Percentiles rank a stretch among this genome's conserved stretches.
Evolutionary conservation across 2,888 invertebrate species (phyloP).

Genomic region (Deilephila porcellus): DNA sequence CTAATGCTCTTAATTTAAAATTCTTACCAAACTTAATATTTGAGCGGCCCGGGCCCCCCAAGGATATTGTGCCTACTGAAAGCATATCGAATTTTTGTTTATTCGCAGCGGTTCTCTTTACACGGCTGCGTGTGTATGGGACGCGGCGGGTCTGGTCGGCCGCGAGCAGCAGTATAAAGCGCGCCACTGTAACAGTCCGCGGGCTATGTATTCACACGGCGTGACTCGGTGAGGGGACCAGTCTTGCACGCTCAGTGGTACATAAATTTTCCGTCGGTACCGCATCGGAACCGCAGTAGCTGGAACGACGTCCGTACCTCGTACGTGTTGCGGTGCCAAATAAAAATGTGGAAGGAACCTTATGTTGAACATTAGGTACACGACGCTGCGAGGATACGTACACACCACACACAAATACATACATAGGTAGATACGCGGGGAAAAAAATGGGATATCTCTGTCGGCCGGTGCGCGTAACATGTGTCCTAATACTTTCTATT

Average conservation of each 20-base stretch:
- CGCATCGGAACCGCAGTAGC: slow-evolving; percentile 81
- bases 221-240: slow-evolving; percentile 62
- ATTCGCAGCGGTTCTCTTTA: slow-evolving; percentile 68
- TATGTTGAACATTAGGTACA: slow-evolving; percentile 50
- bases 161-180: slow-evolving; percentile 63
- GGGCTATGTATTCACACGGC: slow-evolving; percentile 58
- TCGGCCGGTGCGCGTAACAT: slow-evolving; percentile 35
- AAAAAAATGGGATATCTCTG: slow-evolving; percentile 41
- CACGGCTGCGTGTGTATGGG: slow-evolving; percentile 56
- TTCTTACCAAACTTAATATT: slow-evolving; percentile 82
- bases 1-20: slow-evolving; percentile 80
- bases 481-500: slow-evolving; percentile 44
- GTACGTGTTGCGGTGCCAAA: slow-evolving; percentile 75
- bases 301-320: slow-evolving; percentile 64
- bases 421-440: slow-evolving; percentile 32
- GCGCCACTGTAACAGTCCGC: slow-evolving; percentile 56
- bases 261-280: slow-evolving; percentile 79
- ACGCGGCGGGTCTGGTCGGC: slow-evolving; percentile 37
- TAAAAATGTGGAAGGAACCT: slow-evolving; percentile 65
- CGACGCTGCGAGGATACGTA: slow-evolving; percentile 35
- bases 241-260: slow-evolving; percentile 77
- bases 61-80: slow-evolving; percentile 60
- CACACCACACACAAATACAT: no score
- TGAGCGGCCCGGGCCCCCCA: slow-evolving; percentile 67
- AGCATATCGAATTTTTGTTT: slow-evolving; percentile 56